These are phyloP conservation scores for Amphiura filiformis DNA, from an alignment of 35 echinoderm and acorn worm species.

Conservation along the genomic window DNA sequence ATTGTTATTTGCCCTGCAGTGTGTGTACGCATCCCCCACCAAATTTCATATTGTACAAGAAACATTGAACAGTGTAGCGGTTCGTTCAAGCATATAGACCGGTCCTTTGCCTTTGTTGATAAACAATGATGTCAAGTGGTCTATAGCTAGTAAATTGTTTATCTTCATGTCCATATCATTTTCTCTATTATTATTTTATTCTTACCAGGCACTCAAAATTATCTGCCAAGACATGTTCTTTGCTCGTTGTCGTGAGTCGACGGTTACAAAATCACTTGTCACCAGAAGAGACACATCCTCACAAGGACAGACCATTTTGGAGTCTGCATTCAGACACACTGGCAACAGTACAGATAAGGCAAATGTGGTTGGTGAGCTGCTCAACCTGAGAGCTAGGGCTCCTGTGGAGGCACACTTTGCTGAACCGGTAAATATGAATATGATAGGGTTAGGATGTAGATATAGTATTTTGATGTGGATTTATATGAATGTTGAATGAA, in stretches of 20 bases:
- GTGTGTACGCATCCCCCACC: no score
- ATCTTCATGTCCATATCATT: no score
- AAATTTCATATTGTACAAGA: no score
- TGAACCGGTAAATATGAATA: constrained; percentile 65
- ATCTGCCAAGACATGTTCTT: constrained; percentile 99
- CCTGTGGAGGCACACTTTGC: constrained; percentile 79
- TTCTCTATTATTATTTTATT: background rate
- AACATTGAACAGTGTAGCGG: no score
- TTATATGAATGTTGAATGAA: background rate
- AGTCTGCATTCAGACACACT: constrained; percentile 59
- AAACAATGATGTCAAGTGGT: no score
- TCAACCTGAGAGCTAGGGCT: constrained; percentile 58
- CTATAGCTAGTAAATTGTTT: no score
- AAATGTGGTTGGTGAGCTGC: constrained; percentile 72
- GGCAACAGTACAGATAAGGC: constrained; percentile 72
- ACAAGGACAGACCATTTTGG: constrained; percentile 64
- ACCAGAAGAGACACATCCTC: constrained; percentile 17
- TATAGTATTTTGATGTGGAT: background rate
- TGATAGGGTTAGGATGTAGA: background rate
- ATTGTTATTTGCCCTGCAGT: no score
- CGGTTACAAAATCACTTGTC: constrained; percentile 39
- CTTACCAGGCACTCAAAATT: constrained; percentile 67
- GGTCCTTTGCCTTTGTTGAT: no score
- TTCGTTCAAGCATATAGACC: no score
- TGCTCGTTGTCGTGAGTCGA: constrained; percentile 59